These are phyloP conservation scores for Rhinolophus ferrumequinum DNA, from an alignment of 2,113 vertebrate genomes.

Conservation along the genomic window DNA sequence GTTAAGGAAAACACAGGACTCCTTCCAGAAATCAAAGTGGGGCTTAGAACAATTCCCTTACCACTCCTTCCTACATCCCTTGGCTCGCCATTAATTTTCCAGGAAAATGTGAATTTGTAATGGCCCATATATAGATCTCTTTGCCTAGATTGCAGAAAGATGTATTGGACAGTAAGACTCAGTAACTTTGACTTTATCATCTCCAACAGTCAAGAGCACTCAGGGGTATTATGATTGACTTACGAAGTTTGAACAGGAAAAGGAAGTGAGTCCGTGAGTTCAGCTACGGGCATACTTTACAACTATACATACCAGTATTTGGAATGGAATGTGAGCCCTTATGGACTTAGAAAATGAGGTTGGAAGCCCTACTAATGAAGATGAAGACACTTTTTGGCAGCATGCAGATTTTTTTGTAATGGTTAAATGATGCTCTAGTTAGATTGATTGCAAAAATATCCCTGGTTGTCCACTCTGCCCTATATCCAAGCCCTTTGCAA, in stretches of 20 bases:
- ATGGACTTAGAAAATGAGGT: conserved; percentile 34
- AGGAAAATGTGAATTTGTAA: conserved; percentile 44
- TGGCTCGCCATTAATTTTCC: conserved; percentile 2
- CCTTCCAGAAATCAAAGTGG: conserved; percentile 83
- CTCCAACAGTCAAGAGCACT: not conserved
- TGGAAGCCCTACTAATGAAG: conserved; percentile 22
- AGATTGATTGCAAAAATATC: not conserved
- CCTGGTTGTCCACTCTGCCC: not conserved
- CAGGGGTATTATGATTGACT: not conserved
- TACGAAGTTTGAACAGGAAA: not conserved
- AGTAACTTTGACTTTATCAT: not conserved
- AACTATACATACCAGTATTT: not conserved
- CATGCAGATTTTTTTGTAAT: not conserved
- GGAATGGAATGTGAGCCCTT: not conserved
- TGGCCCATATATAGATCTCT: not conserved
- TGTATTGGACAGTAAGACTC: not conserved
- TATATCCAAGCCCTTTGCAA: not conserved
- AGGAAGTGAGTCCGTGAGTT: not conserved
- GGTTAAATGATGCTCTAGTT: not conserved
- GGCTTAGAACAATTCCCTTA: conserved; percentile 70
- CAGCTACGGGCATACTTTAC: not conserved
- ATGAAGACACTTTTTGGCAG: not conserved
- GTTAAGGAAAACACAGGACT: conserved; percentile 83
- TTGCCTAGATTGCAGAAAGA: not conserved
- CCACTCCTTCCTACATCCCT: not conserved